These are phyloP conservation scores for Notechis scutatus DNA, from an alignment of 2,113 vertebrate genomes.

Conservation along the genomic window DNA sequence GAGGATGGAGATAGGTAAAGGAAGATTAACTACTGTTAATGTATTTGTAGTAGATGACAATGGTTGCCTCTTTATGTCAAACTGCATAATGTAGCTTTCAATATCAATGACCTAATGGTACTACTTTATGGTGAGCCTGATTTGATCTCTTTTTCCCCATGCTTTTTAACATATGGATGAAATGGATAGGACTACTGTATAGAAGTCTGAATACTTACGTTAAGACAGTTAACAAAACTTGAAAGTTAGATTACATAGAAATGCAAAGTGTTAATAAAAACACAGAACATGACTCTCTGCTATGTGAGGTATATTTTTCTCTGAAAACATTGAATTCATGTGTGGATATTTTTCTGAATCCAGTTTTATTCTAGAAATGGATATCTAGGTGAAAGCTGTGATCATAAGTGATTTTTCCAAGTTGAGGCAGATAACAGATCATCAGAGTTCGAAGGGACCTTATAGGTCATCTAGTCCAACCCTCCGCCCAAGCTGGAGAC, in stretches of 20 bases:
- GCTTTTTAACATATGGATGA: not conserved
- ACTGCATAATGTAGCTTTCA: not conserved
- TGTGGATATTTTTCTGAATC: not conserved
- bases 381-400: not conserved
- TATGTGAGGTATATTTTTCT: not conserved
- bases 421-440: too few relatives aligned
- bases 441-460: too few relatives aligned
- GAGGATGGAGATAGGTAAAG: not conserved
- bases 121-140: not conserved
- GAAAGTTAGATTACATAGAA: not conserved
- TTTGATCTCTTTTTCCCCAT: not conserved
- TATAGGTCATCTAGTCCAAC: too few relatives aligned
- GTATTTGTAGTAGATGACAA: not conserved
- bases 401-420: not conserved
- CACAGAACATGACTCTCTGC: not conserved
- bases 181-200: not conserved
- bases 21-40: not conserved
- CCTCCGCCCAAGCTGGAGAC: too few relatives aligned
- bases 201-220: not conserved
- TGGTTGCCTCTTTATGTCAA: not conserved
- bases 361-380: not conserved
- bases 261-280: not conserved
- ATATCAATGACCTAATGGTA: not conserved
- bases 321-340: not conserved
- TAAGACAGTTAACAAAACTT: not conserved